Evolutionary conservation across 1,140 invertebrate genomes (phyloP), one percentile per base, ranked within the genome.

Genomic region (Ceratina japonica): DNA sequence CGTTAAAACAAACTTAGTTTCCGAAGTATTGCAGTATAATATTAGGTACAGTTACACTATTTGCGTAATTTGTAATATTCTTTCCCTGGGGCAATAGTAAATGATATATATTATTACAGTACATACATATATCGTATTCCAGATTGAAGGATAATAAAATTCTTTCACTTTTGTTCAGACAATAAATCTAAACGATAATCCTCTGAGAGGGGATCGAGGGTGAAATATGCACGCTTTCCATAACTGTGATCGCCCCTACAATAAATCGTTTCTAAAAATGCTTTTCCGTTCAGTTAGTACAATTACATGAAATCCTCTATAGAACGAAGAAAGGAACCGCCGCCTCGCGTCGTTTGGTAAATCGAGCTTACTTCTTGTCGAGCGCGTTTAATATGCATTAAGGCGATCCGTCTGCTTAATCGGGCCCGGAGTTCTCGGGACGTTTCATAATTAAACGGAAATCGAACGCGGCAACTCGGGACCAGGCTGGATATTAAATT

Each of bases 301-400:
- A 61, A 61, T 44, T n/a, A 20, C 27, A 18, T 2, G 4, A 62
- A 61, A 3, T 58, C 12, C 24, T 8, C 1, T 13, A 62, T 22
- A 44, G 15, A 37, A 49, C 56, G n/a, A 44, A 74, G 64, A 20
- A 65, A 27, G 49, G 2, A 5, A 12, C n/a, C 65, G 37, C 70
- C 75, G 31, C 22, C 27, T 62, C 54, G 59, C 24, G 37, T 69
- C 81, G 76, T 84, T 84, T 85, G 65, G 79, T 79, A 85, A 85
- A 85, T 86, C 44, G 58, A 75, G 63, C 77, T 86, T 86, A 82
- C 79, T 73, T 62, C 61, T 62, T 63, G 69, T 44, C 61, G 37
- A 10, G 3, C 10, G 37, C 79, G 78, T 85, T 85, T 85, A 85
- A 76, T 85, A 85, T 85, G 79, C 83, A 85, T 85, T 85, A 85